Conservation (phyloP, 2,113 vertebrate species). For the Dromaius novaehollandiae region DNA sequence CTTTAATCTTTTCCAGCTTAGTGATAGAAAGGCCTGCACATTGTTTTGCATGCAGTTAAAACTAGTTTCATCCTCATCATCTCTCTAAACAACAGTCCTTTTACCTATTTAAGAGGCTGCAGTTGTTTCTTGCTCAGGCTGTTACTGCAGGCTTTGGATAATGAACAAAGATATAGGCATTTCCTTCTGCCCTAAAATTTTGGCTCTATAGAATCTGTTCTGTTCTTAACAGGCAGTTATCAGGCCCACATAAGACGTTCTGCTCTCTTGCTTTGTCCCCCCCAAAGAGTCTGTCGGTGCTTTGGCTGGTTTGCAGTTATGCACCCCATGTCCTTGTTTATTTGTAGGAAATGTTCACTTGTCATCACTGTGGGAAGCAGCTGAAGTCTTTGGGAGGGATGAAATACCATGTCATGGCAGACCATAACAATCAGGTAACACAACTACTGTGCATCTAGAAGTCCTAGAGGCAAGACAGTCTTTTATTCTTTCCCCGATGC, state of each 20-base stretch:
- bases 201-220: background rate
- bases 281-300: background rate
- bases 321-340: background rate
- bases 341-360: constrained; percentile 87
- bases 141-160: background rate
- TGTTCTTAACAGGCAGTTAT: background rate
- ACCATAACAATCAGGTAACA: constrained; percentile 91
- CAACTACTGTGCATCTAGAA: background rate
- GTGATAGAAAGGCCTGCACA: background rate
- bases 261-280: background rate
- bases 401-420: constrained; percentile 97
- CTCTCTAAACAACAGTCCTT: background rate
- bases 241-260: background rate
- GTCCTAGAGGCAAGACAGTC: background rate
- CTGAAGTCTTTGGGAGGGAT: constrained; percentile 93
- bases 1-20: background rate
- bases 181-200: background rate
- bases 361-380: constrained; percentile 93
- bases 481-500: background rate
- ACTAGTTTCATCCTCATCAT: background rate
- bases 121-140: background rate
- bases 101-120: background rate
- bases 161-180: background rate
- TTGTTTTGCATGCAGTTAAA: background rate
- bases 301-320: background rate